A percentile compares a stretch with the other conserved stretches of the same genome.
Conservation (phyloP, 2,888 invertebrate genomes). For the Trichogramma evanescens region DNA sequence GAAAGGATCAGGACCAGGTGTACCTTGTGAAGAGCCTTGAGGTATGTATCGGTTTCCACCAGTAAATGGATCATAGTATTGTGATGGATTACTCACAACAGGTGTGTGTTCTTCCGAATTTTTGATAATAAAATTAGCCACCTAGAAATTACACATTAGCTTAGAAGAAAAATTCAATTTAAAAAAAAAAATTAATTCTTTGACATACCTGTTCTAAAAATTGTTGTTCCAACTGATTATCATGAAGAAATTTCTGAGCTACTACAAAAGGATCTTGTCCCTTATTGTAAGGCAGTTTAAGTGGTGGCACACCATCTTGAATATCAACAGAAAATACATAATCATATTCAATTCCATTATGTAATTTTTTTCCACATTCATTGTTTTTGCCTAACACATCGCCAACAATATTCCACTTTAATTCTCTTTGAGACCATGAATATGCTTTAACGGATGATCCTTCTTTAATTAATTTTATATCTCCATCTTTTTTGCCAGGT, state of each 20-base stretch:
- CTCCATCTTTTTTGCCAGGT: constrained; percentile 75
- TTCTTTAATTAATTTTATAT: constrained; percentile 75
- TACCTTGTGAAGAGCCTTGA: constrained; percentile 48
- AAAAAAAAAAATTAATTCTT: not conserved
- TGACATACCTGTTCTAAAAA: constrained; percentile 68
- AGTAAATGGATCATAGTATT: constrained; percentile 60
- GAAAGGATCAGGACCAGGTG: not conserved
- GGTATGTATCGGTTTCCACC: constrained; percentile 66
- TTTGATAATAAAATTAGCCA: constrained; percentile 85
- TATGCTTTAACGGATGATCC: constrained; percentile 71
- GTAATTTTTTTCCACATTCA: constrained; percentile 65
- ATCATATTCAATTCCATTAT: constrained; percentile 88
- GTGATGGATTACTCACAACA: constrained; percentile 29
- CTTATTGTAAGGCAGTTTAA: constrained; percentile 86
- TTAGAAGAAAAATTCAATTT: not conserved
- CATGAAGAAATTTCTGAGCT: constrained; percentile 84
- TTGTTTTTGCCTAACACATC: constrained; percentile 78
- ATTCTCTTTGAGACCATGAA: constrained; percentile 61
- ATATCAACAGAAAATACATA: constrained; percentile 94
- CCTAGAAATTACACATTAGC: constrained; percentile 46
- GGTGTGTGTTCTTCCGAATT: constrained; percentile 54
- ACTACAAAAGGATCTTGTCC: constrained; percentile 88
- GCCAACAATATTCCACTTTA: constrained; percentile 78
- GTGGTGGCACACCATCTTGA: constrained; percentile 78
- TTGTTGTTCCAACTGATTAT: constrained; percentile 73